A percentile compares a stretch with the other conserved stretches of the same genome.
These are phyloP conservation scores for Strix aluco DNA, from an alignment of 2,113 vertebrate genomes.

Conservation along the genomic window DNA sequence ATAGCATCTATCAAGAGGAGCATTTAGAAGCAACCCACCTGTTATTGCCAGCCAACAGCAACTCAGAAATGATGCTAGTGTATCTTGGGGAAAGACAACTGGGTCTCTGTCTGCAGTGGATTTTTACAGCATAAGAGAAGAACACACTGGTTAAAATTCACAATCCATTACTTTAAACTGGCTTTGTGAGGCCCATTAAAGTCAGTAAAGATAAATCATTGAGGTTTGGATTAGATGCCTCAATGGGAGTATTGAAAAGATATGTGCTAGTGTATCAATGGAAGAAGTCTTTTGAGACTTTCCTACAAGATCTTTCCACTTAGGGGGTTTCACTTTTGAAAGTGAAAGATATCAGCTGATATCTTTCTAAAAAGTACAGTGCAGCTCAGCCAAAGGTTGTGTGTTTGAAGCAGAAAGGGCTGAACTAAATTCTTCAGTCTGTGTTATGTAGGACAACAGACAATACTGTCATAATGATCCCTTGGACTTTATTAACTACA, in stretches of 20 bases:
- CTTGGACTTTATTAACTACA: neutral
- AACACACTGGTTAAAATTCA: slow-evolving; percentile 41
- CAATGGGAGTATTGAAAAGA: slow-evolving; percentile 54
- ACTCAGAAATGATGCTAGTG: slow-evolving; percentile 25
- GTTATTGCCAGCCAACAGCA: slow-evolving; percentile 49
- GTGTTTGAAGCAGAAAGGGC: neutral
- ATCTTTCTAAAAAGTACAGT: neutral
- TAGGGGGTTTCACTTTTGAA: slow-evolving; percentile 5
- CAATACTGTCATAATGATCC: neutral
- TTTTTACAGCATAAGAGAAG: slow-evolving; percentile 3
- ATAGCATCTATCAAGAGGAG: slow-evolving; percentile 63
- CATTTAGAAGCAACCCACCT: slow-evolving; percentile 59
- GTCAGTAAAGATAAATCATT: slow-evolving; percentile 55
- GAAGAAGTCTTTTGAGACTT: slow-evolving; percentile 15
- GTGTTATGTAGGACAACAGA: neutral
- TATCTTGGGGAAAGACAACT: slow-evolving; percentile 45
- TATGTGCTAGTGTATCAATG: neutral
- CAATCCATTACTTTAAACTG: slow-evolving; percentile 43
- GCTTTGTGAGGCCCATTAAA: slow-evolving; percentile 48
- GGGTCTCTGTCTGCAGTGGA: slow-evolving; percentile 30
- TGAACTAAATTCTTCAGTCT: neutral
- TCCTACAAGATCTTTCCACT: slow-evolving; percentile 9
- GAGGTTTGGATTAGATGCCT: slow-evolving; percentile 39
- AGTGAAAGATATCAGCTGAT: neutral
- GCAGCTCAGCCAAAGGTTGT: neutral